Conservation (phyloP, 2,113 vertebrate species). For the Abramis brama region DNA sequence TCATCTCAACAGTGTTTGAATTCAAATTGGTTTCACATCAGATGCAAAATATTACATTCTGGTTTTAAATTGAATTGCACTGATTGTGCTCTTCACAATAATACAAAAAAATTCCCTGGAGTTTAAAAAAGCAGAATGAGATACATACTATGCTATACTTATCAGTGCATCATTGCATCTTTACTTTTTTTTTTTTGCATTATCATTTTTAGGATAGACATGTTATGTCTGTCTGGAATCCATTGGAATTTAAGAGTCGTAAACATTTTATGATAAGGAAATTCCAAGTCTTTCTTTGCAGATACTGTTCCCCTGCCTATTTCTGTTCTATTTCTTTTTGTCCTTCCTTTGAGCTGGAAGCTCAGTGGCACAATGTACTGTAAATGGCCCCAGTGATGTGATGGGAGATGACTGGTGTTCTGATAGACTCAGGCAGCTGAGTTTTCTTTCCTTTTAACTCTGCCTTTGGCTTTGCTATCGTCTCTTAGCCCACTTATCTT, state of each 20-base stretch:
- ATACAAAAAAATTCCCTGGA: no score
- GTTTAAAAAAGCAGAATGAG: not conserved
- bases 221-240: conserved; percentile 10
- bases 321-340: not conserved
- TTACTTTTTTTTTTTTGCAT: not conserved
- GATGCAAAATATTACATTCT: not conserved
- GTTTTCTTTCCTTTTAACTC: not conserved
- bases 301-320: not conserved
- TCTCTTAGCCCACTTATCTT: not conserved
- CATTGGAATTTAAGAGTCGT: not conserved
- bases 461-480: not conserved
- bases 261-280: conserved; percentile 2
- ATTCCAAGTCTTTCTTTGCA: conserved; percentile 12
- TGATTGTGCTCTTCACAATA: not conserved
- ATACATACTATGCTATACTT: not conserved
- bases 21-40: not conserved
- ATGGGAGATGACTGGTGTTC: conserved; percentile 27
- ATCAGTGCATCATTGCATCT: not conserved
- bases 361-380: conserved; percentile 21
- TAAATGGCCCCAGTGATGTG: conserved; percentile 30
- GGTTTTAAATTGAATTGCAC: not conserved
- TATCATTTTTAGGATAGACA: conserved; percentile 13
- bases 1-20: not conserved
- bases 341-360: not conserved
- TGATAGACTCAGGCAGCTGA: conserved; percentile 12